A percentile compares a stretch with the other conserved stretches of the same genome.
Conservation (phyloP, 2,888 invertebrate genomes). For the Stenodema calcarata region DNA sequence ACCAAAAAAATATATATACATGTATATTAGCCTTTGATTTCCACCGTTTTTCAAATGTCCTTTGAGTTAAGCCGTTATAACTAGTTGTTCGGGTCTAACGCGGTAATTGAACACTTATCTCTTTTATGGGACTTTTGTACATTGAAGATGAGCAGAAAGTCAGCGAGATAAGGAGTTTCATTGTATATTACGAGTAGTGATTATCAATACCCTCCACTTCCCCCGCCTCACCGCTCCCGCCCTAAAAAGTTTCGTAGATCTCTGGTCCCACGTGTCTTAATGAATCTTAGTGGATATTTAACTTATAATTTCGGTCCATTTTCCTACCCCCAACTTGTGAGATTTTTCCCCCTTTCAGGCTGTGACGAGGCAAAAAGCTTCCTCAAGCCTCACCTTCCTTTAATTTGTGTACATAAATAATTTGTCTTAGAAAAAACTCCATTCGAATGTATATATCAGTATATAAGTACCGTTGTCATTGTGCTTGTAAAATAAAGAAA, state of each 20-base stretch:
- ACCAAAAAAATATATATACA: too few relatives aligned
- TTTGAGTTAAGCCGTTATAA: constrained; percentile 6
- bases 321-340: neutral
- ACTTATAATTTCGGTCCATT: neutral
- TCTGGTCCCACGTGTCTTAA: neutral
- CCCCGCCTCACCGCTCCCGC: neutral
- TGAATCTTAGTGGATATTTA: neutral
- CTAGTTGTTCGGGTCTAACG: constrained; percentile 54
- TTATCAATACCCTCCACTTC: neutral
- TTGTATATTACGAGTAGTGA: constrained; percentile 23
- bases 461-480: neutral
- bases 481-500: neutral
- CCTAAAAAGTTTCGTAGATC: neutral
- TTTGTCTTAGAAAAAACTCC: neutral
- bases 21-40: neutral
- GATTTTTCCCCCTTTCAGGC: constrained; percentile 25
- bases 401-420: neutral
- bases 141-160: constrained; percentile 20
- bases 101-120: constrained; percentile 53
- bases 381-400: constrained; percentile 35
- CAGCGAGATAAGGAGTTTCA: constrained; percentile 40
- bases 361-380: constrained; percentile 40
- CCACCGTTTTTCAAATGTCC: neutral
- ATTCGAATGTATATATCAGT: constrained; percentile 10
- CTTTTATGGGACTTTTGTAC: constrained; percentile 18